These are phyloP conservation scores for Nomada fabriciana DNA, from an alignment of 2,888 invertebrate species.

Conservation along the genomic window DNA sequence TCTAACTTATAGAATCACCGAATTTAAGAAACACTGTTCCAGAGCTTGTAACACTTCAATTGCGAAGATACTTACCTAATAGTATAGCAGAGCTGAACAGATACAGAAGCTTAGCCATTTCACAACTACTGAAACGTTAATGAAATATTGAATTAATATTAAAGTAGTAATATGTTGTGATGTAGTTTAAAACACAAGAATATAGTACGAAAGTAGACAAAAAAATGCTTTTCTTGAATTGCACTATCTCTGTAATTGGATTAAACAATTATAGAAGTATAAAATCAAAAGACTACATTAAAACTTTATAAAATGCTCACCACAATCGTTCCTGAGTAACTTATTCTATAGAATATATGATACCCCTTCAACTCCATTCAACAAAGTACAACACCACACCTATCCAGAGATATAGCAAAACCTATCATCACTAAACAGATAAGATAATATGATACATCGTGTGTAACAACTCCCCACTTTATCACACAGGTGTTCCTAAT, in stretches of 20 bases:
- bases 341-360: constrained; percentile 41
- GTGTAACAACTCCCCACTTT: constrained; percentile 73
- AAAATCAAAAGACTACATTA: neutral
- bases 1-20: too few relatives aligned
- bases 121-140: neutral
- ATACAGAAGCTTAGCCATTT: neutral
- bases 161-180: neutral
- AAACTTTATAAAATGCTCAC: constrained; percentile 5
- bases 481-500: constrained; percentile 45
- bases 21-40: neutral
- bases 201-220: neutral
- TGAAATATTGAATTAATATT: neutral
- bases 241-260: neutral
- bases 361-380: constrained; percentile 50
- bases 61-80: constrained; percentile 51
- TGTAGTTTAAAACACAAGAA: neutral
- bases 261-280: neutral
- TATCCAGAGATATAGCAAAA: constrained; percentile 76
- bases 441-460: constrained; percentile 79
- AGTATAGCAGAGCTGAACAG: neutral
- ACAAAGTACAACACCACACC: constrained; percentile 78
- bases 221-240: too few relatives aligned
- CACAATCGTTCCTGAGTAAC: constrained; percentile 5
- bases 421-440: constrained; percentile 80
- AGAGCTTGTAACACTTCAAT: neutral